Evolutionary conservation across 2,797 vertebrate species (phyloP).

Genomic region (Eulemur coronatus): DNA sequence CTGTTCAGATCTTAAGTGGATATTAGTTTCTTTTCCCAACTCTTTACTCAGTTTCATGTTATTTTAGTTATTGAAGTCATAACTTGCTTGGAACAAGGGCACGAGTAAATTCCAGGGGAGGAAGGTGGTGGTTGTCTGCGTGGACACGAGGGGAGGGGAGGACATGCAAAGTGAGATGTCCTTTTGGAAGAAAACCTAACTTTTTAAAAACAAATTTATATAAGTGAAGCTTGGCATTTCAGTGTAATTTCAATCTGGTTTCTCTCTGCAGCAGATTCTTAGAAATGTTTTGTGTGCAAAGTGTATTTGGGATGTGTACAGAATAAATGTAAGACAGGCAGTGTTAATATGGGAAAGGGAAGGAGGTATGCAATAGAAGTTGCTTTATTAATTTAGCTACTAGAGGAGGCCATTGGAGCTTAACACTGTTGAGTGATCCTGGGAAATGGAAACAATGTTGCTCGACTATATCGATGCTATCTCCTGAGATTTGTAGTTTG

Average conservation of each 20-base stretch:
- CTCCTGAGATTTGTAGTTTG: neutral
- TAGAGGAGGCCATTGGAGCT: neutral
- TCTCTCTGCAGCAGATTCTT: neutral
- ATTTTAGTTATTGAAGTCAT: neutral
- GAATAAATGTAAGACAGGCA: neutral
- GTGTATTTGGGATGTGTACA: neutral
- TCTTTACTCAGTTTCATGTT: neutral
- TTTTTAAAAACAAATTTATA: neutral
- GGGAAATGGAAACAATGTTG: neutral
- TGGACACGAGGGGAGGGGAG: neutral
- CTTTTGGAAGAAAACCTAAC: neutral
- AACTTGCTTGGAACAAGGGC: neutral
- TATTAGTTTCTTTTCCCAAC: neutral
- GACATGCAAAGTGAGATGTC: no score
- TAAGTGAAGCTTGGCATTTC: neutral
- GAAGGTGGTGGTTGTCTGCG: neutral
- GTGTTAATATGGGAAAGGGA: neutral
- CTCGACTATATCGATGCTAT: neutral
- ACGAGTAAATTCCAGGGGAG: neutral
- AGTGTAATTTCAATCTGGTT: neutral
- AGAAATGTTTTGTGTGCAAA: neutral
- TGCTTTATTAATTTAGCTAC: neutral
- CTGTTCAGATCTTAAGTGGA: neutral
- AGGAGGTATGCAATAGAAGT: neutral
- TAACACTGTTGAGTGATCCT: neutral